Conservation (phyloP, 1,140 invertebrate species). For the Theocolax elegans region DNA sequence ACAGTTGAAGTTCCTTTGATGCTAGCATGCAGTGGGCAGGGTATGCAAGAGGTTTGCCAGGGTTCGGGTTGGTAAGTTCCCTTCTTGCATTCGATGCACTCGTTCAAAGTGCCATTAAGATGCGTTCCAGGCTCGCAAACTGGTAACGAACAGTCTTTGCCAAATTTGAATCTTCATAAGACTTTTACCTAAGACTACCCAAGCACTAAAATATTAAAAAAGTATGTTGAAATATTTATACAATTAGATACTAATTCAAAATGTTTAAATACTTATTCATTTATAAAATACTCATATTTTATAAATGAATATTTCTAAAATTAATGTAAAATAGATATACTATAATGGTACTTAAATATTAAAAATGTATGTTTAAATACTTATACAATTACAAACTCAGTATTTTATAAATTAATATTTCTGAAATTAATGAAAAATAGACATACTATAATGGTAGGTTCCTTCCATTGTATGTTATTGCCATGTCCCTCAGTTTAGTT, state of each 20-base stretch:
- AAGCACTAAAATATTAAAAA: conserved; percentile 76
- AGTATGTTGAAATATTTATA: too few species aligned
- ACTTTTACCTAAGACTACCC: conserved; percentile 92
- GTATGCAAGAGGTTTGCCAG: conserved; percentile 88
- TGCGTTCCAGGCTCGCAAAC: conserved; percentile 87
- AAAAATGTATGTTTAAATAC: too few species aligned
- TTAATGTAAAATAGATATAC: too few species aligned
- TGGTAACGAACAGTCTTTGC: conserved; percentile 93
- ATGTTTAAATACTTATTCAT: too few species aligned
- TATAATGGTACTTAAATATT: too few species aligned
- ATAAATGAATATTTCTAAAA: conserved; percentile 29
- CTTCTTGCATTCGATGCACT: conserved; percentile 89
- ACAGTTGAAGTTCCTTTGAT: conserved; percentile 84
- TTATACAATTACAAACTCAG: too few species aligned
- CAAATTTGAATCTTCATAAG: conserved; percentile 95
- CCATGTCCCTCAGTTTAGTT: conserved; percentile 89
- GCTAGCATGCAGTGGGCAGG: conserved; percentile 92
- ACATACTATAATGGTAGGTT: conserved; percentile 83
- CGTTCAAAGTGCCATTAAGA: conserved; percentile 85
- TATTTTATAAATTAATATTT: too few species aligned
- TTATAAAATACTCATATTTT: too few species aligned
- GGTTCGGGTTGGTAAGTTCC: conserved; percentile 93
- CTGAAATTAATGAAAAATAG: too few species aligned
- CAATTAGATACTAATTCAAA: too few species aligned
- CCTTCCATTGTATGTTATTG: conserved; percentile 78